Percentiles rank a stretch among this genome's conserved stretches.
phyloP scores from a whole-genome alignment of 2,888 invertebrate species.

The Brenthis hecate region DNA sequence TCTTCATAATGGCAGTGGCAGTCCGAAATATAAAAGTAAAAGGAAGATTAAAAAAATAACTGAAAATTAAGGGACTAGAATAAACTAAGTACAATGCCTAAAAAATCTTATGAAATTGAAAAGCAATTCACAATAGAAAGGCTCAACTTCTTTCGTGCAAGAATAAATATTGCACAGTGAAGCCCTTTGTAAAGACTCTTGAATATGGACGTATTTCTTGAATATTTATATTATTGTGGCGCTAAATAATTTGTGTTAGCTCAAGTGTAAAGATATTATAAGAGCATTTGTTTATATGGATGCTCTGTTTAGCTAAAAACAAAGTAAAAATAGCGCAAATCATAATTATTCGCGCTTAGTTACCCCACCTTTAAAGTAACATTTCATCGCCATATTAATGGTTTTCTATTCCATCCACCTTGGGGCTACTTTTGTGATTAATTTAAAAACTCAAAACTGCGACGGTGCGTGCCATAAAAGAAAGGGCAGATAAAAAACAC shows the following conservation, averaged over 20 bases:
- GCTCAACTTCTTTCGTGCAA: slow-evolving; percentile 25
- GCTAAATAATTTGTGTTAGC: slow-evolving; percentile 25
- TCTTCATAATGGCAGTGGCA: no score
- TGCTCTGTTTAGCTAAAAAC: no score
- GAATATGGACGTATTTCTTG: slow-evolving; percentile 24
- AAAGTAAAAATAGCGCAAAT: no score
- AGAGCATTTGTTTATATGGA: neutral
- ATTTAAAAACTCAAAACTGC: slow-evolving; percentile 12
- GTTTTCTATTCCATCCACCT: slow-evolving; percentile 6
- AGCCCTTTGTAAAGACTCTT: slow-evolving; percentile 30
- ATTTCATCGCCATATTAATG: slow-evolving; percentile 4
- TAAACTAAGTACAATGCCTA: slow-evolving; percentile 12
- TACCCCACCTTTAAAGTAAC: neutral
- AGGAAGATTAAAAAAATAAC: no score
- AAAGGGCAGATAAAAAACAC: slow-evolving; percentile 15
- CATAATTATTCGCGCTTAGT: neutral
- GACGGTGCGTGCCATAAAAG: slow-evolving; percentile 7
- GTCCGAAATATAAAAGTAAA: no score
- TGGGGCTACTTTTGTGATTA: slow-evolving; percentile 18
- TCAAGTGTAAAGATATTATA: slow-evolving; percentile 21
- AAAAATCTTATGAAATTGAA: slow-evolving; percentile 28
- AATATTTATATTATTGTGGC: slow-evolving; percentile 26
- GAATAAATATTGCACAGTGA: slow-evolving; percentile 31
- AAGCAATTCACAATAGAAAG: slow-evolving; percentile 24
- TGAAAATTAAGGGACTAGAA: neutral